Evolutionary conservation across 1,140 invertebrate genomes (phyloP).

Genomic region (Drosophila mojavensis): DNA sequence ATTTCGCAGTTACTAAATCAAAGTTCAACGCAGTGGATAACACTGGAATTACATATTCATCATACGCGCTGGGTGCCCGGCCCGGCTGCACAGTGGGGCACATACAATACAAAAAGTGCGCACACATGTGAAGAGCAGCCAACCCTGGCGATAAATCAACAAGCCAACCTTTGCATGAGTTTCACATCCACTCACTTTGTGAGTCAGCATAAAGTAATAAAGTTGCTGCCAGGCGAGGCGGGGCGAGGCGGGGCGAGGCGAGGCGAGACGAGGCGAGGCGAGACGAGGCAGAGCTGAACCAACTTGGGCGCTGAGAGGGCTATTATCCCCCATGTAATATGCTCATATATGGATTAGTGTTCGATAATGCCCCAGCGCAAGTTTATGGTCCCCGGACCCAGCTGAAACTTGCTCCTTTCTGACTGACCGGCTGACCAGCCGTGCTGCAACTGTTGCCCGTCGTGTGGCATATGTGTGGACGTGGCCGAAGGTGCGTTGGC

Average conservation of each 20-base stretch:
- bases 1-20: constrained; percentile 82
- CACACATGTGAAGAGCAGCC: constrained; percentile 53
- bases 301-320: constrained; percentile 12
- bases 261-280: too few relatives aligned
- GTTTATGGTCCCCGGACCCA: constrained; percentile 9
- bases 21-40: constrained; percentile 76
- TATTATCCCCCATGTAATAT: constrained; percentile 59
- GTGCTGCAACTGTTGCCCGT: constrained; percentile 42
- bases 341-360: constrained; percentile 74
- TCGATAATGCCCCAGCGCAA: constrained; percentile 58
- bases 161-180: constrained; percentile 79
- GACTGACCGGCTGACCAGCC: constrained; percentile 17
- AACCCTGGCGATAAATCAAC: constrained; percentile 70
- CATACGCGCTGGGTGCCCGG: constrained; percentile 65
- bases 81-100: constrained; percentile 29
- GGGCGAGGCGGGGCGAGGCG: too few relatives aligned
- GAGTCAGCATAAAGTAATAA: constrained; percentile 80
- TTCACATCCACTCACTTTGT: constrained; percentile 54
- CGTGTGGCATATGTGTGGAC: constrained; percentile 30
- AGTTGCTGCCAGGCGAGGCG: constrained; percentile 35
- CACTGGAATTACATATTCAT: constrained; percentile 76
- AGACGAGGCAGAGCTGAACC: not conserved
- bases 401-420: constrained; percentile 8
- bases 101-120: constrained; percentile 9
- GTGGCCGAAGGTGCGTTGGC: constrained; percentile 12